A percentile compares a stretch with the other conserved stretches of the same genome.
Evolutionary conservation across 2,797 vertebrate genomes (phyloP).

Genomic region (Tokudaia muenninki): DNA sequence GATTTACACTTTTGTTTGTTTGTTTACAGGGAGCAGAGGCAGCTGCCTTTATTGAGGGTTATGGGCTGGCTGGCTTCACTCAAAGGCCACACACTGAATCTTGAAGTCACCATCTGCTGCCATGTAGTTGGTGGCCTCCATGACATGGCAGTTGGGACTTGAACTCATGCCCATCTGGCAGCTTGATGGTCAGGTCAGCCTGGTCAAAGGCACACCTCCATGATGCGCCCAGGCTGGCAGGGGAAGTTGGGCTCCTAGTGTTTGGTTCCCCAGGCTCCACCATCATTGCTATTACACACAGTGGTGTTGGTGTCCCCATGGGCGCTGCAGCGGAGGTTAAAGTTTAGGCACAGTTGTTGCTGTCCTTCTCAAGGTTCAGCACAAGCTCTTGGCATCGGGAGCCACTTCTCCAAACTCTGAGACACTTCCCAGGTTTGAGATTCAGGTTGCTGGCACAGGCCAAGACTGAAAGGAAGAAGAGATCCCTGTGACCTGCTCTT

Average conservation of each 20-base stretch:
- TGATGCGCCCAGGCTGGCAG: slow-evolving; percentile 85
- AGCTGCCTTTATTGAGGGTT: slow-evolving; percentile 79
- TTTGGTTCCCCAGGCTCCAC: slow-evolving; percentile 87
- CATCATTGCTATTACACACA: slow-evolving; percentile 88
- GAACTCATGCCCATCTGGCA: slow-evolving; percentile 86
- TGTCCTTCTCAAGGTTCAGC: slow-evolving; percentile 88
- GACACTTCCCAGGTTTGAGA: background rate
- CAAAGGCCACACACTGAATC: slow-evolving; percentile 84
- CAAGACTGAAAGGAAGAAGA: background rate
- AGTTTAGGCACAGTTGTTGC: slow-evolving; percentile 85
- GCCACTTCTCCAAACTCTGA: background rate
- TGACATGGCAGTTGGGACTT: slow-evolving; percentile 85
- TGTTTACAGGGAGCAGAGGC: slow-evolving; percentile 67
- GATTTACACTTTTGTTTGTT: background rate
- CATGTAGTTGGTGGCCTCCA: slow-evolving; percentile 84
- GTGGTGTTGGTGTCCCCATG: slow-evolving; percentile 87
- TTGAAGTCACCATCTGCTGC: slow-evolving; percentile 85
- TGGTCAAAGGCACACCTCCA: slow-evolving; percentile 84
- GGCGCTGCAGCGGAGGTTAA: slow-evolving; percentile 88
- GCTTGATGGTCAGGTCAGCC: slow-evolving; percentile 84
- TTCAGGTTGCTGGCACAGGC: background rate
- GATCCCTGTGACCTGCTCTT: background rate
- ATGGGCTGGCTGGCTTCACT: slow-evolving; percentile 73
- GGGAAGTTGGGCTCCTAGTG: slow-evolving; percentile 87
- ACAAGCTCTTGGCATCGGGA: slow-evolving; percentile 56